Conservation (phyloP, 1,140 invertebrate species). For the Musca vetustissima region DNA sequence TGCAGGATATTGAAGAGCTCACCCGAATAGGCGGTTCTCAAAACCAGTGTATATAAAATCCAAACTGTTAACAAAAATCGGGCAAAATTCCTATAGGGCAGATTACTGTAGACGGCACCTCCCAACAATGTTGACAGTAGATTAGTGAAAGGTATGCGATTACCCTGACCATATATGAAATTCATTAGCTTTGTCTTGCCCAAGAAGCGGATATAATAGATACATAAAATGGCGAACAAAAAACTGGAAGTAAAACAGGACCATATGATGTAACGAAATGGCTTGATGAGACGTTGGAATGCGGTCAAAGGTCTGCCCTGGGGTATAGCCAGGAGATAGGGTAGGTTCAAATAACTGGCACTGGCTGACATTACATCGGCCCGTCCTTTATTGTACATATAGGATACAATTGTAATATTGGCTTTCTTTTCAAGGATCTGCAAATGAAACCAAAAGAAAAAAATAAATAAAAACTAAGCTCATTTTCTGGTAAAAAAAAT, state of each 20-base stretch:
- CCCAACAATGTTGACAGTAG: slow-evolving; percentile 40
- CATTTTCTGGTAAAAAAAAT: not conserved
- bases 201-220: slow-evolving; percentile 27
- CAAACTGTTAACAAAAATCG: slow-evolving; percentile 39
- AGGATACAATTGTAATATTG: slow-evolving; percentile 43
- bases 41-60: slow-evolving; percentile 40
- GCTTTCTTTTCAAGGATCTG: slow-evolving; percentile 41
- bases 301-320: slow-evolving; percentile 35
- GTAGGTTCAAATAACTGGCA: slow-evolving; percentile 39
- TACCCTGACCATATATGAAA: slow-evolving; percentile 39
- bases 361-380: slow-evolving; percentile 38
- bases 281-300: slow-evolving; percentile 38
- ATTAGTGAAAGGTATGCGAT: slow-evolving; percentile 36
- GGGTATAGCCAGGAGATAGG: slow-evolving; percentile 39
- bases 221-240: slow-evolving; percentile 30
- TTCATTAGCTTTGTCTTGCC: slow-evolving; percentile 7
- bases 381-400: slow-evolving; percentile 40
- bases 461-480: not conserved
- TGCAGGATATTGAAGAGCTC: slow-evolving; percentile 44
- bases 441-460: not conserved
- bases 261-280: slow-evolving; percentile 42
- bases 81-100: slow-evolving; percentile 41
- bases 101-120: not conserved
- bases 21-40: slow-evolving; percentile 46
- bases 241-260: slow-evolving; percentile 35